Evolutionary conservation across 2,888 invertebrate genomes (phyloP), one percentile per base, ranked within the genome.

Genomic region (Pelosia muscerda): DNA sequence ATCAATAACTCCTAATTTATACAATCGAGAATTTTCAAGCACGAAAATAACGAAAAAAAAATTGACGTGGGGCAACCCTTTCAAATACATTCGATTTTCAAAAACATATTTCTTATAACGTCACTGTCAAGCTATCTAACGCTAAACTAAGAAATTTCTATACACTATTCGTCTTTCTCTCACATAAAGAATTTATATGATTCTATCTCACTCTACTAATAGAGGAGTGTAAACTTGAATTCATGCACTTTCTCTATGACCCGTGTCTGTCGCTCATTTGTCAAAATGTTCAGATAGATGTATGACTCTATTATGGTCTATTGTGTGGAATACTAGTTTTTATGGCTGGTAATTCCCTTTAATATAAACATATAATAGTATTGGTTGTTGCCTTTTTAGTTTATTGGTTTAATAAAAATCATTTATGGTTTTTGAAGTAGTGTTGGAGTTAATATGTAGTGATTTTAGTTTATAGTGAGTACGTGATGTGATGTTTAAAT

Each of bases 221-320:
- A 81, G 73, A 74, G 78, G 81, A 72, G 79, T 72, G 72, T 83
- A 83, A 84, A 84, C 80, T 83, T 86, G 86, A 88, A 88, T 88
- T 87, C 89, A 83, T 88, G 83, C 90, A 91, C 92, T 92, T 92
- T 93, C 92, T 82, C 91, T 84, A 71, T 83, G 86, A 89, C 88
- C 89, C 81, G 69, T 72, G 77, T 72, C 75, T 80, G 74, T 74
- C 82, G 78, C 86, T 86, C 87, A 87, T 87, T 87, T 82, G 85
- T 87, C 83, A 87, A 78, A 83, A 86, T 78, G 86, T 84, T 85
- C 73, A 75, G 74, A 70, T 80, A 72, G 26, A 72, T 22, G 22
- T 72, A 85, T 78, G 79, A 76, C 85, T 88, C 72, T 81, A 84
- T 84, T 78, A 81, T 10, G 56, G 28, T 59, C 58, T 25, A 73